phyloP scores from a whole-genome alignment of 2,888 invertebrate genomes.

The Epinotia bilunana region DNA sequence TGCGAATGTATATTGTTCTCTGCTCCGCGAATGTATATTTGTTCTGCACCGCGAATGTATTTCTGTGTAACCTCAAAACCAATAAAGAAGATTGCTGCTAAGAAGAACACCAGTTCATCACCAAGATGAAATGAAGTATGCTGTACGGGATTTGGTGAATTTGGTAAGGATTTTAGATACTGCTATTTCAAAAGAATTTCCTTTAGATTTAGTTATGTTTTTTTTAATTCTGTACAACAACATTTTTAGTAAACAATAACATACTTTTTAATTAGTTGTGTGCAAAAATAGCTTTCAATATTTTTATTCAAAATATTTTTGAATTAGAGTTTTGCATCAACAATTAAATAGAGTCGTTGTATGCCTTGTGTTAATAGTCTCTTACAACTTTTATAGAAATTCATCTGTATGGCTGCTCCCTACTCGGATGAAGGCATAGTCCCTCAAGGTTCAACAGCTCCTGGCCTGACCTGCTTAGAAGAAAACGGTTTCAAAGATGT shows the following conservation, averaged over 20 bases:
- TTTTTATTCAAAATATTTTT: too few relatives aligned
- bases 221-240: too few relatives aligned
- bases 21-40: constrained; percentile 32
- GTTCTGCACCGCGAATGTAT: constrained; percentile 31
- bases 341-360: too few relatives aligned
- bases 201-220: too few relatives aligned
- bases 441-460: background rate
- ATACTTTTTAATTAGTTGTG: too few relatives aligned
- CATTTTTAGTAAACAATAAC: too few relatives aligned
- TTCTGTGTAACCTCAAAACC: constrained; percentile 13
- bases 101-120: background rate
- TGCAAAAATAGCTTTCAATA: too few relatives aligned
- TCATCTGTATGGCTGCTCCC: background rate
- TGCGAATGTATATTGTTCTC: constrained; percentile 12
- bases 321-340: too few relatives aligned
- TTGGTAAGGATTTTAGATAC: background rate
- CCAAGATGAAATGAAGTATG: background rate
- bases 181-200: background rate
- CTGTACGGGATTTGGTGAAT: background rate
- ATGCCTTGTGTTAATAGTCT: background rate
- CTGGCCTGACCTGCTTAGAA: background rate
- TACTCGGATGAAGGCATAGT: background rate
- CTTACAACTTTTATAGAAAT: background rate
- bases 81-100: constrained; percentile 26
- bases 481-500: background rate